Conservation (phyloP, 1,140 invertebrate species). For the Acyrthosiphon pisum region DNA sequence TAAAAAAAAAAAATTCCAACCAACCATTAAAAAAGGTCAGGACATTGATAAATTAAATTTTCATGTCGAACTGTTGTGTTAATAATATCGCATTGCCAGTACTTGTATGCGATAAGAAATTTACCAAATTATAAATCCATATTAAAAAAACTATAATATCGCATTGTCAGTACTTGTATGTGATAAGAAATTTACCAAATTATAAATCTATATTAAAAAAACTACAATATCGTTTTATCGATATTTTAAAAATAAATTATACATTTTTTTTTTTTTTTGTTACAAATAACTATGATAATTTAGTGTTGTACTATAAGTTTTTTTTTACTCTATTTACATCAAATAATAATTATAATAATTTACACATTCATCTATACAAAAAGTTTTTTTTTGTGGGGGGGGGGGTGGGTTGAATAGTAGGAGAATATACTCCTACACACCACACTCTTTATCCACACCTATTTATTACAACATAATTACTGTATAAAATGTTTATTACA, state of each 20-base stretch:
- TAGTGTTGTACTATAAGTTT: no score
- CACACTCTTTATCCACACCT: not conserved
- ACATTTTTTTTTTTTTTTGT: no score
- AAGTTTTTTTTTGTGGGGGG: not conserved
- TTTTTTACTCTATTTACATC: not conserved
- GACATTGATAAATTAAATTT: no score
- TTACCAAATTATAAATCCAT: no score
- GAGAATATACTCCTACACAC: not conserved
- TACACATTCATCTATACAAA: not conserved
- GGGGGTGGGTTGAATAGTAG: not conserved
- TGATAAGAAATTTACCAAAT: no score
- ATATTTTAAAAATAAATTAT: no score
- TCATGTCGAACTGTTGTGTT: not conserved
- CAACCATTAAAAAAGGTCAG: not conserved
- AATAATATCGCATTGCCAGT: not conserved
- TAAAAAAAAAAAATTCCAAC: not conserved
- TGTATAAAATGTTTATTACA: not conserved
- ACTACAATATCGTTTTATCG: no score
- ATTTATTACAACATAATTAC: not conserved
- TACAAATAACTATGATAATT: no score
- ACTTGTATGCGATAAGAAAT: no score
- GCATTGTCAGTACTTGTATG: no score
- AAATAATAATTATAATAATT: not conserved
- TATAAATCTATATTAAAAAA: no score
- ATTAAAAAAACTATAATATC: no score